phyloP scores from a whole-genome alignment of 2,888 invertebrate species.

The Dolomedes plantarius region DNA sequence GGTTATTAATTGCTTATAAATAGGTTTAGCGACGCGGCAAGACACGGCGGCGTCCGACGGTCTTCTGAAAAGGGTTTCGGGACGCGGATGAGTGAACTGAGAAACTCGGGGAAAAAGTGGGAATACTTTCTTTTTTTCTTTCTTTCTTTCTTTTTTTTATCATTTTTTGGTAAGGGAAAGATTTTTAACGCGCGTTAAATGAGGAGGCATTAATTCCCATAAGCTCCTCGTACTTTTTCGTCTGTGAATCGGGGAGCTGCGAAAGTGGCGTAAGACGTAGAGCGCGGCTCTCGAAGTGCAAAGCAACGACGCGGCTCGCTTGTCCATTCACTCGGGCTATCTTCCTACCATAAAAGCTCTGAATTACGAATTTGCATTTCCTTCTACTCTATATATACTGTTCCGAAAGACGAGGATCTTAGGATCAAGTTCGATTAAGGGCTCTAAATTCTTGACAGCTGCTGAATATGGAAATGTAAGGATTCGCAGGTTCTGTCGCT shows the following conservation, averaged over 20 bases:
- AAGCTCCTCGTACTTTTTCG: not conserved
- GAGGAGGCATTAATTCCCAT: not conserved
- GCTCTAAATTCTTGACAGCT: too few species aligned
- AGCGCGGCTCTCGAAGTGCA: too few species aligned
- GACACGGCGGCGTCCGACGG: slow-evolving; percentile 10
- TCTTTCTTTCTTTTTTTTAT: not conserved
- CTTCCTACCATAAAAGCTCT: too few species aligned
- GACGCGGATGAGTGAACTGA: not conserved
- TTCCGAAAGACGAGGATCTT: too few species aligned
- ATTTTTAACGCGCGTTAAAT: slow-evolving; percentile 5
- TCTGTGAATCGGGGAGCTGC: not conserved
- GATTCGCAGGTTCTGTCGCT: too few species aligned
- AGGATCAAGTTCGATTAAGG: too few species aligned
- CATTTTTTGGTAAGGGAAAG: too few species aligned
- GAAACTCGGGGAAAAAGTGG: not conserved
- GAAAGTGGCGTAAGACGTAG: not conserved
- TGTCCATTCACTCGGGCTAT: too few species aligned
- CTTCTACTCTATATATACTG: too few species aligned
- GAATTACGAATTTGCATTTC: too few species aligned
- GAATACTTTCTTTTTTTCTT: not conserved
- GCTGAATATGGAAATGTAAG: too few species aligned
- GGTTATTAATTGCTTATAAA: slow-evolving; percentile 68
- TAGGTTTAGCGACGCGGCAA: slow-evolving; percentile 31
- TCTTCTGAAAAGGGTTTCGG: not conserved
- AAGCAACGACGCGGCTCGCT: too few species aligned